Conservation (phyloP, 2,797 vertebrate genomes). For the Lacerta agilis region DNA sequence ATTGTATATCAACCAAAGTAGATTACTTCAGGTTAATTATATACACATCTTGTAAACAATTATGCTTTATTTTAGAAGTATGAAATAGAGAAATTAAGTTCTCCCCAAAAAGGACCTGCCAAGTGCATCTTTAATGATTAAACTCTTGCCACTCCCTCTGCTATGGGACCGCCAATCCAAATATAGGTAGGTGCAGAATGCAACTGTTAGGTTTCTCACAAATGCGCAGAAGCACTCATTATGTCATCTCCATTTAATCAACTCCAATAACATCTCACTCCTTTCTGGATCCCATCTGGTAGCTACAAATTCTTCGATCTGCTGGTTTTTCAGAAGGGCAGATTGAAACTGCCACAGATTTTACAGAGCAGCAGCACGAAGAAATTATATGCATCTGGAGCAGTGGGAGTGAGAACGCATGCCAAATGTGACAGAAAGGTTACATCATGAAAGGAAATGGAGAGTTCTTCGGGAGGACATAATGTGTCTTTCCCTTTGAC, state of each 20-base stretch:
- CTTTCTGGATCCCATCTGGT: not conserved
- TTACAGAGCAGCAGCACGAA: not conserved
- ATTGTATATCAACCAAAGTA: not conserved
- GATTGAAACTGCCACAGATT: not conserved
- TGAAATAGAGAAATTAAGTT: not conserved
- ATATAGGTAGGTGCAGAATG: fast-evolving
- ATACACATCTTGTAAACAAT: not conserved
- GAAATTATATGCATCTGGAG: not conserved
- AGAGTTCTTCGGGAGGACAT: not conserved
- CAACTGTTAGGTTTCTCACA: not conserved
- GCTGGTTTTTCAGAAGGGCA: not conserved
- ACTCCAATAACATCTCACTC: not conserved
- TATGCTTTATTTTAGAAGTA: not conserved
- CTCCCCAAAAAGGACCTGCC: not conserved
- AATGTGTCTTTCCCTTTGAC: not conserved
- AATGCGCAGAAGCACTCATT: conserved; percentile 16
- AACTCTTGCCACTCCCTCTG: not conserved
- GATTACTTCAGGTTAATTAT: not conserved
- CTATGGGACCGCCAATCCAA: not conserved
- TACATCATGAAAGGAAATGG: not conserved
- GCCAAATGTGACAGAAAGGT: not conserved
- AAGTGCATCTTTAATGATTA: conserved; percentile 20
- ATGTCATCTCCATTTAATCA: not conserved
- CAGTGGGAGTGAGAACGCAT: not conserved
- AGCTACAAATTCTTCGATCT: conserved; percentile 1